Percentiles rank a stretch among this genome's conserved stretches.
Evolutionary conservation across 2,888 invertebrate species (phyloP).

Genomic region (Trissolcus japonicus): DNA sequence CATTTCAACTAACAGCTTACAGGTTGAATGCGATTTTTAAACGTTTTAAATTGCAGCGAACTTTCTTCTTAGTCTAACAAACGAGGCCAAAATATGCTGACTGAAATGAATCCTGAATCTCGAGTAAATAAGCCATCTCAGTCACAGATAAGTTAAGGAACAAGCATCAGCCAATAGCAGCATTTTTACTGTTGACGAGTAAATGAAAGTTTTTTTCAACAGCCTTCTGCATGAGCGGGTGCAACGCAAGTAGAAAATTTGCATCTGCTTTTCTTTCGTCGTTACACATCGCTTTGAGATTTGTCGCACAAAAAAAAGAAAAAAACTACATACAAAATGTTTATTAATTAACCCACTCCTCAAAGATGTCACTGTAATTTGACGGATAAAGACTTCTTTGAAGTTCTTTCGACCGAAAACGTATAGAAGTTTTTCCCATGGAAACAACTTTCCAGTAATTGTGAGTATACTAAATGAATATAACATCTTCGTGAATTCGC

Average conservation of each 20-base stretch:
- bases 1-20: conserved; percentile 9
- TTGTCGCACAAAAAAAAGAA: conserved; percentile 19
- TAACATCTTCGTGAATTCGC: background rate
- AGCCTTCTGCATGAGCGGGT: conserved; percentile 34
- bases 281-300: conserved; percentile 23
- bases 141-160: conserved; percentile 33
- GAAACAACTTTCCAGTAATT: background rate
- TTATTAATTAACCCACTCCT: background rate
- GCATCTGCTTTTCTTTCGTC: conserved; percentile 21
- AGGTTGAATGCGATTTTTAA: conserved; percentile 22
- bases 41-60: conserved; percentile 12
- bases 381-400: background rate
- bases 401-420: background rate
- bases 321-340: background rate
- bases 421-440: background rate
- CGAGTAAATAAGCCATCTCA: conserved; percentile 37
- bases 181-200: conserved; percentile 28
- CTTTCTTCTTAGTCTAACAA: conserved; percentile 38
- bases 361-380: background rate
- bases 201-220: conserved; percentile 37
- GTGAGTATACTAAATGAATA: background rate
- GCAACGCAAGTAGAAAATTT: conserved; percentile 24
- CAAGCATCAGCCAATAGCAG: conserved; percentile 28
- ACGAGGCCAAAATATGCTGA: conserved; percentile 33
- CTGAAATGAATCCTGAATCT: conserved; percentile 37